Evolutionary conservation across 2,113 vertebrate species (phyloP), one percentile per base, ranked within the genome.

Genomic region (Gadus macrocephalus): DNA sequence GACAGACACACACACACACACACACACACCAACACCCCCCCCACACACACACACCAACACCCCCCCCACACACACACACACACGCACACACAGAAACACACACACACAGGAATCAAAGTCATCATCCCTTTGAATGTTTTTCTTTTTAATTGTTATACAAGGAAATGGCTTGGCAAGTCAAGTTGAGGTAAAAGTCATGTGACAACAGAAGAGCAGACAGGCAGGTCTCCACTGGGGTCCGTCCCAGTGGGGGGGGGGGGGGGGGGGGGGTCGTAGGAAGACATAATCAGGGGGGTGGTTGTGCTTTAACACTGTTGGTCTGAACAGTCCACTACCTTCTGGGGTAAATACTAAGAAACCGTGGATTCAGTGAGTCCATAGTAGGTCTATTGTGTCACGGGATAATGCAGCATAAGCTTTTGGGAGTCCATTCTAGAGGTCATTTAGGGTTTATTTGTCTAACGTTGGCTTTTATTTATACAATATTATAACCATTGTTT

Each of bases 101-200:
- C 42, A 49, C 42, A 49, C 42, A 49, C 42, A 49, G 2, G 11
- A 49, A 49, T 49, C 6, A 49, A 49, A 49, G 12, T 49, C 42
- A 9, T 14, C 42, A 49, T 49, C 42, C 8, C 42, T 49, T 81
- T 89, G 92, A 92, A 92, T 91, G 90, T 49, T 49, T 49, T 49
- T 12, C 76, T 77, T 73, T 90, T 91, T 92, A 92, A 91, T 93
- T 84, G 75, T 82, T 56, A 74, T 78, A 83, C 79, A 78, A 77
- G 76, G 74, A 68, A 63, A 59, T 22, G 6, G 64, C 56, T 62
- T 82, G 74, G 49, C 64, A 49, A 15, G 64, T 53, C 20, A 56
- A 68, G 53, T 64, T 71, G 3, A 53, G 17, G 19, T 76, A 20
- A 56, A 72, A 60, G 5, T 58, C 53, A 53, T 14, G 67, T 62